Conservation (phyloP, 2,113 vertebrate genomes). For the Grallaria varia region DNA sequence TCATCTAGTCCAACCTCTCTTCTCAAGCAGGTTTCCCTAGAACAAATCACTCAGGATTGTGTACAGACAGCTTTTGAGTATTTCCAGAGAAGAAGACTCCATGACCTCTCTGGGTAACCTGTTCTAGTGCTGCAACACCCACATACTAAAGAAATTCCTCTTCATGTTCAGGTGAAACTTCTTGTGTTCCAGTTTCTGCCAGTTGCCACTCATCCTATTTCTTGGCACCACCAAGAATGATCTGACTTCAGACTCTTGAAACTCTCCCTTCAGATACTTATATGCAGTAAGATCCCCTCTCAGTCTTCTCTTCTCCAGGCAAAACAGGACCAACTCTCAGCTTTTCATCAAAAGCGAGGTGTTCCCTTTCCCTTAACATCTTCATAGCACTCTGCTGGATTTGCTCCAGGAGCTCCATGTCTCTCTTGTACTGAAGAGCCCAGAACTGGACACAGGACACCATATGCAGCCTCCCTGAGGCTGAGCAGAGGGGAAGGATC, state of each 20-base stretch:
- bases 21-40: background rate
- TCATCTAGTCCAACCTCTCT: background rate
- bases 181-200: background rate
- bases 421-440: background rate
- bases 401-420: background rate
- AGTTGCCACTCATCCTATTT: background rate
- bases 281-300: background rate
- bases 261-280: background rate
- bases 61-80: background rate
- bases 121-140: background rate
- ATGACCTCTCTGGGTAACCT: too few species aligned
- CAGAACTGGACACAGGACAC: background rate
- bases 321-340: background rate
- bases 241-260: background rate
- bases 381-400: background rate
- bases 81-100: background rate
- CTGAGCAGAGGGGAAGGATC: background rate
- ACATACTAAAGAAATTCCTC: background rate
- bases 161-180: background rate
- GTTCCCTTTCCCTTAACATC: background rate
- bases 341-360: background rate
- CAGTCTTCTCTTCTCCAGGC: background rate
- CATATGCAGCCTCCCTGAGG: background rate
- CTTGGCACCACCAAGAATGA: background rate
- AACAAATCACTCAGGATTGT: background rate